Conservation (phyloP, 2,113 vertebrate genomes). For the Thunnus maccoyii region DNA sequence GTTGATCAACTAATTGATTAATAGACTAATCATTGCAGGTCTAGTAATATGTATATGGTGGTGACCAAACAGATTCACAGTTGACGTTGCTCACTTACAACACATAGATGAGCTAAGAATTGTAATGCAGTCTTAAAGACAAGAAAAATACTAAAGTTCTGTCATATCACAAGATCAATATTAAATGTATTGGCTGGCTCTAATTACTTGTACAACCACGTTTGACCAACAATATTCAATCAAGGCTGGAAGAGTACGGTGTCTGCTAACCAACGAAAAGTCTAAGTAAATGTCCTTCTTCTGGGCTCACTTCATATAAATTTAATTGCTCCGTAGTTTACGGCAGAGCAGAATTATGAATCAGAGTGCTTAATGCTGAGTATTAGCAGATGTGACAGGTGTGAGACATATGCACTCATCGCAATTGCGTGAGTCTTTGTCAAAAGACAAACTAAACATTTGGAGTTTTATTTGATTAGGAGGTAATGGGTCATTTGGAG, state of each 20-base stretch:
- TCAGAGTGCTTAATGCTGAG: neutral
- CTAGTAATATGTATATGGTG: too few species aligned
- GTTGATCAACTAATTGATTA: too few species aligned
- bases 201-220: constrained; percentile 2
- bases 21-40: too few species aligned
- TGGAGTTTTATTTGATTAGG: constrained; percentile 60
- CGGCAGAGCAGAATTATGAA: constrained; percentile 42
- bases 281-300: neutral
- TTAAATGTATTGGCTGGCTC: neutral
- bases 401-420: constrained; percentile 9
- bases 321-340: neutral
- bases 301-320: neutral
- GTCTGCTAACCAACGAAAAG: neutral
- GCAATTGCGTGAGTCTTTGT: neutral
- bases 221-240: neutral
- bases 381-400: constrained; percentile 19
- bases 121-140: neutral
- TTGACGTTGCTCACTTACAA: neutral
- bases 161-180: neutral
- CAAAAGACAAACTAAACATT: constrained; percentile 34
- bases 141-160: neutral
- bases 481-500: constrained; percentile 69
- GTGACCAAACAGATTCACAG: neutral
- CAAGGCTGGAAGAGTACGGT: too few species aligned
- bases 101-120: neutral